Evolutionary conservation across 2,888 invertebrate species (phyloP).

Genomic region (Cremastinae sp.): DNA sequence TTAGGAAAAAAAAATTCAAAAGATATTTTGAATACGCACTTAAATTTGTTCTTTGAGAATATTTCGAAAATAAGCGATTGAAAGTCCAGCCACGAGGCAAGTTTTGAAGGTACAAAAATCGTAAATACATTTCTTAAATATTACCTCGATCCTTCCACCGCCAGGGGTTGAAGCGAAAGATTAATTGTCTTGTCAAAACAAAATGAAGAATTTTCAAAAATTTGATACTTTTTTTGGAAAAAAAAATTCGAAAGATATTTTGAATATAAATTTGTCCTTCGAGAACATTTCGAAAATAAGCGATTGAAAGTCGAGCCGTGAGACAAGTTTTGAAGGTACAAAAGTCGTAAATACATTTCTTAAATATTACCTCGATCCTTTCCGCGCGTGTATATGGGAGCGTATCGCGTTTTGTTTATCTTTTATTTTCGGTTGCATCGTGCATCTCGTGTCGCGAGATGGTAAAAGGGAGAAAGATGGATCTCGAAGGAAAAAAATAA

Average conservation of each 20-base stretch:
- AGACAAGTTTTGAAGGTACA: constrained; percentile 5
- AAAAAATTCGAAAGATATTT: too few species aligned
- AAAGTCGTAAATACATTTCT: constrained; percentile 34
- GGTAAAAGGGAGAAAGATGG: constrained; percentile 21
- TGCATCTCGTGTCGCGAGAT: constrained; percentile 12
- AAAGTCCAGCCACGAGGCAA: too few species aligned
- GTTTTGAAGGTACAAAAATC: too few species aligned
- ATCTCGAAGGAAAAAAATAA: constrained; percentile 22
- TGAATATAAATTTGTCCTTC: too few species aligned
- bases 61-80: too few species aligned
- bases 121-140: too few species aligned
- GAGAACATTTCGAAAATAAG: too few species aligned
- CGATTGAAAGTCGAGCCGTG: not conserved
- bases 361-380: constrained; percentile 37
- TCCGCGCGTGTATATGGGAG: not conserved
- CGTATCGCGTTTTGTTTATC: not conserved
- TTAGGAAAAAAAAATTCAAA: not conserved
- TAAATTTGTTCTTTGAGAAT: too few species aligned
- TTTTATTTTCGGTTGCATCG: constrained; percentile 15
- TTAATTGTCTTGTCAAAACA: constrained; percentile 16
- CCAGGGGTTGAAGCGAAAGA: constrained; percentile 63
- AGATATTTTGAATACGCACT: too few species aligned
- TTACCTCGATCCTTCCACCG: too few species aligned
- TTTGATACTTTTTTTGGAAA: constrained; percentile 1
- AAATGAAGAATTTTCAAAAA: constrained; percentile 31